These are phyloP conservation scores for Spodoptera frugiperda DNA, from an alignment of 1,140 invertebrate species.

Conservation along the genomic window DNA sequence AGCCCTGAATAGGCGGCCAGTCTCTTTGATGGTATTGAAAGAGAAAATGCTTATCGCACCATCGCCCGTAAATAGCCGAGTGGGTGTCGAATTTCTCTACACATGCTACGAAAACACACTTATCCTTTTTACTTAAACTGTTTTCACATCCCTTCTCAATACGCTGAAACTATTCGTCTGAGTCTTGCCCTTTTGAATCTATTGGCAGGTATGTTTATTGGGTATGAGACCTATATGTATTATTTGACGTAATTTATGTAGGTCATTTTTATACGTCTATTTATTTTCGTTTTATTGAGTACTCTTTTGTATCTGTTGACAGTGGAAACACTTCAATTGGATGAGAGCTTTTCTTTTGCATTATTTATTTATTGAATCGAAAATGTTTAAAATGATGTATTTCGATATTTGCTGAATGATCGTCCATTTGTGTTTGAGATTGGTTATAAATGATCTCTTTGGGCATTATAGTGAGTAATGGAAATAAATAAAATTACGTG, in stretches of 20 bases:
- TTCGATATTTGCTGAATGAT: slow-evolving; percentile 27
- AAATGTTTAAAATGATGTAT: slow-evolving; percentile 13
- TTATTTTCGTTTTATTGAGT: slow-evolving; percentile 38
- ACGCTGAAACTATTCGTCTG: slow-evolving; percentile 70
- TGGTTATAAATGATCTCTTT: slow-evolving; percentile 4
- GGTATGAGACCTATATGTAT: slow-evolving; percentile 43
- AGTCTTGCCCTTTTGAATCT: slow-evolving; percentile 65
- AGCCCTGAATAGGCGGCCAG: slow-evolving; percentile 77
- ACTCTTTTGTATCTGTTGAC: slow-evolving; percentile 35
- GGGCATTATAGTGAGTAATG: background rate
- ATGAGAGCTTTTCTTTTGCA: background rate
- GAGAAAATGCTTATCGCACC: slow-evolving; percentile 83
- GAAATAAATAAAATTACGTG: slow-evolving; percentile 14
- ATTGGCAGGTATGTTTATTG: slow-evolving; percentile 56
- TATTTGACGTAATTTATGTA: slow-evolving; percentile 44
- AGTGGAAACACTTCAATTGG: slow-evolving; percentile 22
- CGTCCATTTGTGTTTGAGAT: slow-evolving; percentile 1
- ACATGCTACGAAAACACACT: slow-evolving; percentile 79
- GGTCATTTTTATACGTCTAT: slow-evolving; percentile 21
- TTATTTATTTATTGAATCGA: slow-evolving; percentile 7
- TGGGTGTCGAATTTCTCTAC: slow-evolving; percentile 79
- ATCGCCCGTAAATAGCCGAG: slow-evolving; percentile 80
- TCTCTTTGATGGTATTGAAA: slow-evolving; percentile 82
- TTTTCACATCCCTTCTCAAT: slow-evolving; percentile 74
- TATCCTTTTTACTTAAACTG: slow-evolving; percentile 81